Percentiles rank a stretch among this genome's conserved stretches.
phyloP scores from a whole-genome alignment of 2,888 invertebrate genomes.

The Hyles lineata region DNA sequence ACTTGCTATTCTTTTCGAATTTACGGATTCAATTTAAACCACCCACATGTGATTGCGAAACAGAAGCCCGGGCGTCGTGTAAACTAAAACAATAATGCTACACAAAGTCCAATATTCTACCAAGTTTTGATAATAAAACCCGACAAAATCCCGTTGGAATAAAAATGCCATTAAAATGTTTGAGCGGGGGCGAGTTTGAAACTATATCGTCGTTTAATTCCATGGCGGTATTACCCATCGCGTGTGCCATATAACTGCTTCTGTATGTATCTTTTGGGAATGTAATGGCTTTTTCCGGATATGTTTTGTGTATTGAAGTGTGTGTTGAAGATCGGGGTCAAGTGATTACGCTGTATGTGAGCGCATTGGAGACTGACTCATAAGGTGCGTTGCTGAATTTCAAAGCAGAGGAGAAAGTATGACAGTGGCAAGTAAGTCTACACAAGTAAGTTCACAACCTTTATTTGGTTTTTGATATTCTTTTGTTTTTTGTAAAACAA shows the following conservation, averaged over 20 bases:
- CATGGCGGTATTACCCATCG: constrained; percentile 12
- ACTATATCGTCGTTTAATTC: constrained; percentile 37
- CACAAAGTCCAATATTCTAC: constrained; percentile 10
- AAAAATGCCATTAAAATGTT: constrained; percentile 37
- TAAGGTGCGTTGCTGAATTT: too few species aligned
- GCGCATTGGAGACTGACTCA: too few species aligned
- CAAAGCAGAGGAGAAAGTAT: too few species aligned
- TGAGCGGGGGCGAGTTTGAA: constrained; percentile 33
- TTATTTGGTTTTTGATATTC: too few species aligned
- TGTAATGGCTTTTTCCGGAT: background rate
- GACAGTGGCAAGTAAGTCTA: too few species aligned
- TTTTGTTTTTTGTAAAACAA: too few species aligned
- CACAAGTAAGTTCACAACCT: too few species aligned
- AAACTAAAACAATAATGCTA: constrained; percentile 19
- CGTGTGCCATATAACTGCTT: constrained; percentile 2
- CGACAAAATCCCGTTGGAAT: constrained; percentile 32
- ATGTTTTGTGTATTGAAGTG: background rate
- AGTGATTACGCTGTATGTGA: too few species aligned
- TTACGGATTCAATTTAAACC: background rate
- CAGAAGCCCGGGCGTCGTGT: background rate
- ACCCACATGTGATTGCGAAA: background rate
- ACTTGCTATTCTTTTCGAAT: background rate
- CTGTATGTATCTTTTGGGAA: background rate
- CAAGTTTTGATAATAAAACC: constrained; percentile 32
- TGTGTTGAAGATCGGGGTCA: too few species aligned